Percentiles rank a stretch among this genome's conserved stretches.
Conservation (phyloP, 2,113 vertebrate species). For the Lagopus leucura region DNA sequence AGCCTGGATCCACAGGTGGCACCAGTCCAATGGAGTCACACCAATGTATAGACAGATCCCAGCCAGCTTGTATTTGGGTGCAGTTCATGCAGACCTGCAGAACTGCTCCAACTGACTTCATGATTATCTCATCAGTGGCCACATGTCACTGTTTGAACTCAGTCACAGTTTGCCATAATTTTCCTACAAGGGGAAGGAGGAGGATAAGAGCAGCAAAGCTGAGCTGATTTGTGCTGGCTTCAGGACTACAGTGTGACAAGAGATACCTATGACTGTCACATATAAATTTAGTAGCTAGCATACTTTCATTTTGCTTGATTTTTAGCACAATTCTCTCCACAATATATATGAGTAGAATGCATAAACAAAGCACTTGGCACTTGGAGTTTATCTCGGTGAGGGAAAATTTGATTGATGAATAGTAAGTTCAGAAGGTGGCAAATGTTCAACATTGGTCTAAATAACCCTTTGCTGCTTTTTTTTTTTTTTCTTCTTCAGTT, state of each 20-base stretch:
- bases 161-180: not conserved
- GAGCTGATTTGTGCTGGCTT: slow-evolving; percentile 34
- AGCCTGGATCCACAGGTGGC: not conserved
- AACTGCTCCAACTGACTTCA: not conserved
- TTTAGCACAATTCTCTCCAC: slow-evolving; percentile 44
- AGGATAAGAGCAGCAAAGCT: not conserved
- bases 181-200: not conserved
- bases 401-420: slow-evolving; percentile 53
- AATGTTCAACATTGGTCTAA: slow-evolving; percentile 50
- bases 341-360: slow-evolving; percentile 48
- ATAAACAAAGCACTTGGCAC: slow-evolving; percentile 45
- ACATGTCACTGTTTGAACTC: not conserved
- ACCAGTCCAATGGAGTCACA: not conserved
- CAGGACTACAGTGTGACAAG: not conserved
- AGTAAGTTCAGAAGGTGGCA: slow-evolving; percentile 58
- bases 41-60: not conserved
- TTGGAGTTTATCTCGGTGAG: slow-evolving; percentile 54
- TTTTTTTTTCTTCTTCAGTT: slow-evolving; percentile 43
- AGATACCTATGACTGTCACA: slow-evolving; percentile 56
- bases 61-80: not conserved
- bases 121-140: not conserved
- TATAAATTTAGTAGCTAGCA: slow-evolving; percentile 55
- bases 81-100: not conserved
- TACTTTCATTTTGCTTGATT: slow-evolving; percentile 54
- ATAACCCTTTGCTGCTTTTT: not conserved